These are phyloP conservation scores for Meteorus sp. DNA, from an alignment of 1,140 invertebrate genomes.

Conservation along the genomic window DNA sequence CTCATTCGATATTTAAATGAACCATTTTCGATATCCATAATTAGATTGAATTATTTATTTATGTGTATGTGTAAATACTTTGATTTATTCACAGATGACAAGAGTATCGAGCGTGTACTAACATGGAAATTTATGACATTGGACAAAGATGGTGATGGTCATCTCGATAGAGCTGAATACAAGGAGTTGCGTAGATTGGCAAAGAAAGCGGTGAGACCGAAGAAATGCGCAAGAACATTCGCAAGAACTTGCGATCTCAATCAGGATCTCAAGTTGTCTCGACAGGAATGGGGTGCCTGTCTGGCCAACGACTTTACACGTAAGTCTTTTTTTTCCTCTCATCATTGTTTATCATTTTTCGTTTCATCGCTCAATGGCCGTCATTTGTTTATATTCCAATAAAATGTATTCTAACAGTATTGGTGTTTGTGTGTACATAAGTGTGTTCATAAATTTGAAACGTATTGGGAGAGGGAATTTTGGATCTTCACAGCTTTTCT, in stretches of 20 bases:
- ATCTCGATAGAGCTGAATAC: constrained; percentile 78
- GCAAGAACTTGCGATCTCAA: constrained; percentile 82
- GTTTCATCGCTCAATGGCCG: no score
- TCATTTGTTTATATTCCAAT: background rate
- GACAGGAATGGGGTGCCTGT: constrained; percentile 82
- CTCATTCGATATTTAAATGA: background rate
- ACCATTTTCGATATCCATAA: constrained; percentile 3
- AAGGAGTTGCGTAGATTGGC: constrained; percentile 77
- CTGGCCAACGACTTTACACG: constrained; percentile 69
- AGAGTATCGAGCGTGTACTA: constrained; percentile 62
- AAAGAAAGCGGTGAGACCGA: constrained; percentile 83
- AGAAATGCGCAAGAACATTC: constrained; percentile 86
- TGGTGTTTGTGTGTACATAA: no score
- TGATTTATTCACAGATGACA: constrained; percentile 42
- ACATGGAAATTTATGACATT: constrained; percentile 87
- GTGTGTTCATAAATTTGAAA: no score
- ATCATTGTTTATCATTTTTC: background rate
- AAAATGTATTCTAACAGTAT: constrained; percentile 4
- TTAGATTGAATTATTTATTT: background rate
- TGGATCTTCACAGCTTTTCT: no score
- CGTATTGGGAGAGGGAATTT: no score
- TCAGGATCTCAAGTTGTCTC: constrained; percentile 73
- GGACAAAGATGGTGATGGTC: constrained; percentile 75
- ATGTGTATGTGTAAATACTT: constrained; percentile 1
- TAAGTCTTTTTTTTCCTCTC: constrained; percentile 44